Evolutionary conservation across 2,888 invertebrate species (phyloP).

Genomic region (Meta bourneti): DNA sequence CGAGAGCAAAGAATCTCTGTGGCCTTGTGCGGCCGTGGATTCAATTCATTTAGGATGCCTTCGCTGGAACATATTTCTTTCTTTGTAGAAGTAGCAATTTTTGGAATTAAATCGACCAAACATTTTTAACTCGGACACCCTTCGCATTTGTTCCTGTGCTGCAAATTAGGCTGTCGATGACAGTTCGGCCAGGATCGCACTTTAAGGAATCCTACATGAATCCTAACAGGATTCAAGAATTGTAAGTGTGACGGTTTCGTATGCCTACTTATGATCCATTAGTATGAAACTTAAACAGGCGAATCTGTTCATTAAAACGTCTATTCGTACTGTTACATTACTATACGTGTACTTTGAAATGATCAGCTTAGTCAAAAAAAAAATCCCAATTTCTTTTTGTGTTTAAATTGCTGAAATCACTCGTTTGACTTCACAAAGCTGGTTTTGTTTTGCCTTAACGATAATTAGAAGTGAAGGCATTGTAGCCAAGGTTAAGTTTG

Average conservation of each 20-base stretch:
- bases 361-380: not conserved
- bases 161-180: conserved; percentile 49
- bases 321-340: not conserved
- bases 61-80: conserved; percentile 48
- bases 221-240: conserved; percentile 1
- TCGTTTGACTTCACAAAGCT: not conserved
- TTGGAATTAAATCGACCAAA: conserved; percentile 43
- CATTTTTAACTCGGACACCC: conserved; percentile 38
- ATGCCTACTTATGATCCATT: not conserved
- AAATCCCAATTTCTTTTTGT: not conserved
- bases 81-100: conserved; percentile 21
- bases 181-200: conserved; percentile 1
- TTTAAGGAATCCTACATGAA: conserved; percentile 29
- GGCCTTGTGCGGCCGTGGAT: conserved; percentile 68
- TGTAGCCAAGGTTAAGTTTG: too few species aligned
- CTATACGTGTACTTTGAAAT: not conserved
- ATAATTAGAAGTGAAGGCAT: too few species aligned
- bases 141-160: conserved; percentile 41
- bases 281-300: too few species aligned
- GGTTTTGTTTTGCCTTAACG: too few species aligned
- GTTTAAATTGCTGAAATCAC: not conserved
- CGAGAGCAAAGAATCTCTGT: conserved; percentile 55
- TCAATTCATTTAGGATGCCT: conserved; percentile 58
- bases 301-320: not conserved
- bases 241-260: not conserved